phyloP scores from a whole-genome alignment of 2,888 invertebrate species.

The Girardia tigrina region DNA sequence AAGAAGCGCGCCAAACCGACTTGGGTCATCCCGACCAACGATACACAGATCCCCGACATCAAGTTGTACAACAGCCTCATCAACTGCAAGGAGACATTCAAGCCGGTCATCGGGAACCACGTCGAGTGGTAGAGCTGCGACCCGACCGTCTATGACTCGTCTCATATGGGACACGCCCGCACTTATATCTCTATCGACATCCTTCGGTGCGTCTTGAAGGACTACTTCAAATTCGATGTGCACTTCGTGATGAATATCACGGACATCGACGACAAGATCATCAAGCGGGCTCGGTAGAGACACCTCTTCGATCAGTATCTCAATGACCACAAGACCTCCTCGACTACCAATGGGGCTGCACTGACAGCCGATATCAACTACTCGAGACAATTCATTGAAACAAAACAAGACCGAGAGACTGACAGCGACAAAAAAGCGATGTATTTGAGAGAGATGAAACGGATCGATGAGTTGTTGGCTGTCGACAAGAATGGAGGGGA shows the following conservation, averaged over 20 bases:
- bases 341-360: conserved; percentile 51
- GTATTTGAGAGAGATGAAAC: conserved; percentile 60
- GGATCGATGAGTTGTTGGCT: conserved; percentile 41
- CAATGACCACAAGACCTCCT: too few species aligned
- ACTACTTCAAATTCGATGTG: conserved; percentile 84
- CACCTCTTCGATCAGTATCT: conserved; percentile 65
- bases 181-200: conserved; percentile 97
- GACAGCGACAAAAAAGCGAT: conserved; percentile 76
- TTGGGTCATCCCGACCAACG: not conserved
- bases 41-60: not conserved
- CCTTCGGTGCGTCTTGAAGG: conserved; percentile 67
- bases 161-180: conserved; percentile 98
- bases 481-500: conserved; percentile 26
- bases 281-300: conserved; percentile 77
- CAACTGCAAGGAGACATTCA: not conserved
- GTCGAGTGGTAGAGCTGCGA: conserved; percentile 97
- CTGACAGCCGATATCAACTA: conserved; percentile 61
- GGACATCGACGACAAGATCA: conserved; percentile 98
- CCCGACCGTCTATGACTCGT: conserved; percentile 95
- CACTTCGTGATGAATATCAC: conserved; percentile 96
- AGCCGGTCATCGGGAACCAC: not conserved
- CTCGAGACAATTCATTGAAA: not conserved
- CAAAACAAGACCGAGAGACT: conserved; percentile 54
- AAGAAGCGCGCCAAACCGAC: not conserved
- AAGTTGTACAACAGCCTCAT: not conserved